These are phyloP conservation scores for Origma solitaria DNA, from an alignment of 2,113 vertebrate species.

Conservation along the genomic window DNA sequence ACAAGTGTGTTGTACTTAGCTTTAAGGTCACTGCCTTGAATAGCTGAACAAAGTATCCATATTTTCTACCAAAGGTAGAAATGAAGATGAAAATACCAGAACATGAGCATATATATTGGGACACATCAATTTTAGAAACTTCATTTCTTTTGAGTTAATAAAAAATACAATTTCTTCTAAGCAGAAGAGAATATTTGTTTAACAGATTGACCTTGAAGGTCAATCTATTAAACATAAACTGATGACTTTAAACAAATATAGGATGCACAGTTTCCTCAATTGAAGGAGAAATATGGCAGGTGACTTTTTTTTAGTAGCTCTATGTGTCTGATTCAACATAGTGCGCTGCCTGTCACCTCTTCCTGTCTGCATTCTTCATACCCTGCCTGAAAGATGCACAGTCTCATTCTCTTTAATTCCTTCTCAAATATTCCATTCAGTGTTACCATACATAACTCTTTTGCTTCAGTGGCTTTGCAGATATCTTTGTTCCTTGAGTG, in stretches of 20 bases:
- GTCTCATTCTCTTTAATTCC: background rate
- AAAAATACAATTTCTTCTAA: background rate
- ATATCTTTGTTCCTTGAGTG: background rate
- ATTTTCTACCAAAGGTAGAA: background rate
- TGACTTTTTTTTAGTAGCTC: background rate
- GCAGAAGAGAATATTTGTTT: background rate
- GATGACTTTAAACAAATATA: background rate
- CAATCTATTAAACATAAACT: too few relatives aligned
- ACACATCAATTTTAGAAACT: background rate
- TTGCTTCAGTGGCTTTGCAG: background rate
- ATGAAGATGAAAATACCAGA: background rate
- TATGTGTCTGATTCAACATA: fast-evolving
- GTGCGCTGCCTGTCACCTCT: background rate
- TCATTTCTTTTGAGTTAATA: background rate
- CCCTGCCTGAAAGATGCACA: background rate
- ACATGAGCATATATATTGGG: fast-evolving
- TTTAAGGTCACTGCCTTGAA: background rate
- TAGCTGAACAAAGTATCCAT: background rate
- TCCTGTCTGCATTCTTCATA: background rate
- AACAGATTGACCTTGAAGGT: background rate
- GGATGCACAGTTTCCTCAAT: fast-evolving
- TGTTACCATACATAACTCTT: background rate
- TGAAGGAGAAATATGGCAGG: background rate
- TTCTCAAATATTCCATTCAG: background rate
- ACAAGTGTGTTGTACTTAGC: background rate